These are phyloP conservation scores for Lymantria monacha DNA, from an alignment of 2,888 invertebrate genomes.

Conservation along the genomic window DNA sequence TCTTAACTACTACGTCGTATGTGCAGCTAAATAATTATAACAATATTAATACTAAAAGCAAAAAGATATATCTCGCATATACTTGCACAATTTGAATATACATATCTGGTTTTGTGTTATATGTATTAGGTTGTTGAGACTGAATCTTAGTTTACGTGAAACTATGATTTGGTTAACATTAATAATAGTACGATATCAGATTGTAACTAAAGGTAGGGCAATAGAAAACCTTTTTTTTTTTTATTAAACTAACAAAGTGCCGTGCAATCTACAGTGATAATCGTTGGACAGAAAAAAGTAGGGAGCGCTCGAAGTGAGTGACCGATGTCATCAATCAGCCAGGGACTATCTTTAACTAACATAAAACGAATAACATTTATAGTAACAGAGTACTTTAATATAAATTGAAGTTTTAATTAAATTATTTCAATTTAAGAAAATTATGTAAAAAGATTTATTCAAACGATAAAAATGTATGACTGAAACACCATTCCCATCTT, in stretches of 20 bases:
- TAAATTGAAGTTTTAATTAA: conserved; percentile 25
- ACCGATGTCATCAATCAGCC: conserved; percentile 60
- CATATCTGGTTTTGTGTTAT: too few species aligned
- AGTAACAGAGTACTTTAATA: conserved; percentile 17
- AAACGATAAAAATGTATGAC: conserved; percentile 44
- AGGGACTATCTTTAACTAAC: conserved; percentile 32
- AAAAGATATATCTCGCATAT: too few species aligned
- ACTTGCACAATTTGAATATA: too few species aligned
- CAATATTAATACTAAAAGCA: too few species aligned
- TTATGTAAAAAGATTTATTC: conserved; percentile 30
- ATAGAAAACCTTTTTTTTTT: conserved; percentile 47
- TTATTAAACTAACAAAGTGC: conserved; percentile 54
- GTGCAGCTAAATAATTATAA: too few species aligned
- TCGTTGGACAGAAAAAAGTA: conserved; percentile 37
- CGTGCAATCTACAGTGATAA: conserved; percentile 58
- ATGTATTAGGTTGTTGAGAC: too few species aligned
- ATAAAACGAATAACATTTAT: conserved; percentile 36
- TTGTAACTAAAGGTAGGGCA: conserved; percentile 28
- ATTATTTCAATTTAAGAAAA: conserved; percentile 6
- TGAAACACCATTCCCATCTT: conserved; percentile 52
- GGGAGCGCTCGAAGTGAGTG: conserved; percentile 38
- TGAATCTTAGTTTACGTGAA: too few species aligned
- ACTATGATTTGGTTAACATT: neutral
- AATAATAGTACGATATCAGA: neutral
- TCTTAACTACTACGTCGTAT: too few species aligned